These are phyloP conservation scores for Diachasmimorpha longicaudata DNA, from an alignment of 1,140 invertebrate genomes.

Conservation along the genomic window DNA sequence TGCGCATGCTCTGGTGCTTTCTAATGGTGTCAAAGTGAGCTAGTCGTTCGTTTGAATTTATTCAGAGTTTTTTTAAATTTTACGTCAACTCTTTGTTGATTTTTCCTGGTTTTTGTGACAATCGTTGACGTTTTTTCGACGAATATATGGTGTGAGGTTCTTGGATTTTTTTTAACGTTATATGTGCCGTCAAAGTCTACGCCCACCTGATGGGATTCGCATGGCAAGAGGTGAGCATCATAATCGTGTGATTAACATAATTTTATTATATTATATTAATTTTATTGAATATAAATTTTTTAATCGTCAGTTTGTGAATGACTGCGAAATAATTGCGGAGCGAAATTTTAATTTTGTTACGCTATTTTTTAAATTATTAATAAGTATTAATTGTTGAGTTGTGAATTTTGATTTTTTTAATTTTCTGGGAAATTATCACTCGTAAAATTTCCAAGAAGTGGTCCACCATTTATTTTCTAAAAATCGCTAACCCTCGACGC, in stretches of 20 bases:
- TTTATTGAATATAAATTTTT: too few species aligned
- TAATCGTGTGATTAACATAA: not conserved
- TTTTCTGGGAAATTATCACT: too few species aligned
- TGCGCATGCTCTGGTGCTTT: slow-evolving; percentile 38
- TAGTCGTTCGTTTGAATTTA: not conserved
- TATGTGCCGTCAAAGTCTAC: slow-evolving; percentile 46
- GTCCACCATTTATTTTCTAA: too few species aligned
- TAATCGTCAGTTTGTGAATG: too few species aligned
- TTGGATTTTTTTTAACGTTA: slow-evolving; percentile 33
- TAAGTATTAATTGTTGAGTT: too few species aligned
- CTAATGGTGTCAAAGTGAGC: slow-evolving; percentile 9
- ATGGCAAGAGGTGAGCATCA: slow-evolving; percentile 50
- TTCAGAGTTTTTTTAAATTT: not conserved
- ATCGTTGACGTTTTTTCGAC: not conserved
- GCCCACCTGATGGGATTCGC: slow-evolving; percentile 51
- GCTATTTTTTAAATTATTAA: too few species aligned
- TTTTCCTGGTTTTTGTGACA: not conserved
- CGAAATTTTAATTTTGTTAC: too few species aligned
- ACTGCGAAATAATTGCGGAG: too few species aligned
- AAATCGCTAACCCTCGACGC: too few species aligned
- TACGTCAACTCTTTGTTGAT: not conserved
- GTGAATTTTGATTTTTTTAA: too few species aligned
- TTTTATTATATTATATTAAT: too few species aligned
- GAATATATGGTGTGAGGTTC: not conserved
- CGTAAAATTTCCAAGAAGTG: too few species aligned